Evolutionary conservation across 1,140 invertebrate genomes (phyloP), one percentile per base, ranked within the genome.

Genomic region (Eubasilissa regina): DNA sequence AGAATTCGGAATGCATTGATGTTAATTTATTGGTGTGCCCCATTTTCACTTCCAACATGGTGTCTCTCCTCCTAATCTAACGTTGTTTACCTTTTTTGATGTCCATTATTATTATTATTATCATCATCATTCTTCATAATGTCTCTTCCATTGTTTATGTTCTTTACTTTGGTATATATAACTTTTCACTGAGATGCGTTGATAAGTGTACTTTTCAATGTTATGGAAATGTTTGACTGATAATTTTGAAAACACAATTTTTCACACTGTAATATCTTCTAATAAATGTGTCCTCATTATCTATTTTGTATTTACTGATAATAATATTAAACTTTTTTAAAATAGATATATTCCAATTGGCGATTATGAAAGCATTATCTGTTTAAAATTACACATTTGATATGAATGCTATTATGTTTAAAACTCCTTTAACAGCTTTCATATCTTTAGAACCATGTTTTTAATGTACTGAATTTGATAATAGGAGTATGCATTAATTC

Each of bases 1-100:
- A n/a, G 19, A 60, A 58, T 60, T 58, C 3, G 73, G 73, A 75
- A 75, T 75, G 73, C 73, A 75, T 75, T 75, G 55, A 15, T 75
- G 73, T 75, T 45, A 10, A 73, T 73, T 74, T 62, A 43, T 75
- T 78, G 25, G 25, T 62, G 66, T 77, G 44, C 75, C 58, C 75
- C 25, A n/a, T 66, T 53, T 21, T 45, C 47, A 62, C 19, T 44
- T 60, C n/a, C 17, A 35, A 76, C 44, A 45, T 60, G 21, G 21
- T 47, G 17, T 76, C 25, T 76, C 8, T 58, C 60, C 62, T 56
- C 19, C 43, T 60, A 56, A 19, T 35, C 45, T 76, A n/a, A 58
- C 45, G 15, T 76, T 58, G 21, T 21, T 15, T 75, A 25, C 51
- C 25, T 58, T 44, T 17, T 75, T 75, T 75, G 45, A 51, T 75